A percentile compares a stretch with the other conserved stretches of the same genome.
phyloP scores from a whole-genome alignment of 2,113 vertebrate genomes.

The Panthera tigris region DNA sequence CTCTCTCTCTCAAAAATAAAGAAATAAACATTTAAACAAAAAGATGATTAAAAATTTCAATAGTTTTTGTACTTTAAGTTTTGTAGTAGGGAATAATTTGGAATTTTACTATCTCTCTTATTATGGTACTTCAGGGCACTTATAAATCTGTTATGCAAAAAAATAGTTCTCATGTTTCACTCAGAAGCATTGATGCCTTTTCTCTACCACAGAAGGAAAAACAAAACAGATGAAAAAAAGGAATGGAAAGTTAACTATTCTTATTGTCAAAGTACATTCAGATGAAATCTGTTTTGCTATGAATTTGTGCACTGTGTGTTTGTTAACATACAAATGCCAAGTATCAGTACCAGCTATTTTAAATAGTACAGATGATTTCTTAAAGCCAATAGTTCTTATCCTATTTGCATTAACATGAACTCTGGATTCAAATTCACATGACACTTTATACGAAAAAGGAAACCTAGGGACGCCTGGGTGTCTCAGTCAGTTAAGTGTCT shows the following conservation, averaged over 20 bases:
- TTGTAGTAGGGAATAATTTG: neutral
- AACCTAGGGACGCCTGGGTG: neutral
- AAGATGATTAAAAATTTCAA: slow-evolving; percentile 21
- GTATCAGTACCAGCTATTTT: neutral
- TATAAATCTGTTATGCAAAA: neutral
- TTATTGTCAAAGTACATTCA: neutral
- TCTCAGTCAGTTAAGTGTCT: no score
- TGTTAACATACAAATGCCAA: neutral
- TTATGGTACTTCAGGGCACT: neutral
- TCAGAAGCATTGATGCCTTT: neutral
- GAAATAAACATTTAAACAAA: neutral
- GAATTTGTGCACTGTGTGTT: neutral
- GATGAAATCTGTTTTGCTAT: neutral
- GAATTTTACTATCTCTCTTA: slow-evolving; percentile 6
- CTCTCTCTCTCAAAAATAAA: no score
- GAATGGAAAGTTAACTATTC: neutral
- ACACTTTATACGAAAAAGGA: neutral
- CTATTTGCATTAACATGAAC: neutral
- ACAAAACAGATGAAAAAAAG: neutral
- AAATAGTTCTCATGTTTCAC: neutral
- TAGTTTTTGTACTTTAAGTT: neutral
- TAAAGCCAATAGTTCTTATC: neutral
- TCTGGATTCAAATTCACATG: neutral
- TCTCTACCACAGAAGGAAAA: neutral
- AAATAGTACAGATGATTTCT: neutral